A percentile compares a stretch with the other conserved stretches of the same genome.
These are phyloP conservation scores for Ischnus inquisitorius DNA, from an alignment of 2,888 invertebrate species.

Conservation along the genomic window DNA sequence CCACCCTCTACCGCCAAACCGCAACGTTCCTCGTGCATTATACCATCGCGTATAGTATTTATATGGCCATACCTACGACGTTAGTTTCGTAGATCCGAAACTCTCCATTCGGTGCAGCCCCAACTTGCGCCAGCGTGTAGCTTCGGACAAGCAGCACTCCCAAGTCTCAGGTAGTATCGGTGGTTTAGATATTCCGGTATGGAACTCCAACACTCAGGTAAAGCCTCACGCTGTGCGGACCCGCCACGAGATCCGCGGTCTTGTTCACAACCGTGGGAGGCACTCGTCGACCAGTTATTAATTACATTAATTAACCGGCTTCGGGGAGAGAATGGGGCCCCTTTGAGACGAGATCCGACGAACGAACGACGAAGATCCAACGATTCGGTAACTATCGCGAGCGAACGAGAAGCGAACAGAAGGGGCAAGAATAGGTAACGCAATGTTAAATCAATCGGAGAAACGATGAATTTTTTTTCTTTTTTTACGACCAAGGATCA, in stretches of 20 bases:
- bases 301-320: slow-evolving; percentile 78
- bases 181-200: background rate
- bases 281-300: slow-evolving; percentile 80
- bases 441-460: background rate
- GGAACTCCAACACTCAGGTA: slow-evolving; percentile 75
- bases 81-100: slow-evolving; percentile 12
- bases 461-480: slow-evolving; percentile 36
- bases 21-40: slow-evolving; percentile 18
- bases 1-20: slow-evolving; percentile 33
- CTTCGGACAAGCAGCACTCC: background rate
- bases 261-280: slow-evolving; percentile 78
- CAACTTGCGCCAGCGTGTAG: slow-evolving; percentile 13
- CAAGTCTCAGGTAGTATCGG: slow-evolving; percentile 24
- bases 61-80: slow-evolving; percentile 24
- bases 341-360: background rate
- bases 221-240: slow-evolving; percentile 78
- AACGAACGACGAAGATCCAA: background rate
- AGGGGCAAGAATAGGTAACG: slow-evolving; percentile 18
- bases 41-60: background rate
- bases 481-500: slow-evolving; percentile 31
- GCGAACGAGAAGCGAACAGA: background rate
- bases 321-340: slow-evolving; percentile 1
- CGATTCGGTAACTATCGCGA: background rate
- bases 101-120: slow-evolving; percentile 19
- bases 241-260: slow-evolving; percentile 68